Percentiles rank a stretch among this genome's conserved stretches.
phyloP scores from a whole-genome alignment of 2,113 vertebrate genomes.

The Rhegmatorhina hoffmannsi region DNA sequence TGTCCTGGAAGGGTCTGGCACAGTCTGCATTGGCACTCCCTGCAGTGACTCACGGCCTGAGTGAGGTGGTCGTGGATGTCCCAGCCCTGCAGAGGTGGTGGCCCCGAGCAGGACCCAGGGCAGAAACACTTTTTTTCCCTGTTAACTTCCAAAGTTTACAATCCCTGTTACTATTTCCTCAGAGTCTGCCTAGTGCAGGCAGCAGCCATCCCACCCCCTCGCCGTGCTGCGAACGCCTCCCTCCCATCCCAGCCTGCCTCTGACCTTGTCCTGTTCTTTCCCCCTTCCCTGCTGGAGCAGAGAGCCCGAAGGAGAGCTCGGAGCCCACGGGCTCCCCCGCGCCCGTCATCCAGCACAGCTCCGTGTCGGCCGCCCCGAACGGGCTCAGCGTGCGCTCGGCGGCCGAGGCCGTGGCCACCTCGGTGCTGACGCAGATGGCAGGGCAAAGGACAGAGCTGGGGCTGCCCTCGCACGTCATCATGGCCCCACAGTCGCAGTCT shows the following conservation, averaged over 20 bases:
- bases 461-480: constrained; percentile 82
- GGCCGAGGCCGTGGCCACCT: constrained; percentile 93
- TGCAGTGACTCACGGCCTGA: neutral
- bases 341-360: constrained; percentile 93
- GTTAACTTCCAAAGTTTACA: neutral
- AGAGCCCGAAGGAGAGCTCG: constrained; percentile 89
- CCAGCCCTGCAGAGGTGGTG: neutral
- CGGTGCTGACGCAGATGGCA: constrained; percentile 94
- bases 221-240: neutral
- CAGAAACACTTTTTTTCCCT: neutral
- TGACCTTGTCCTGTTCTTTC: neutral
- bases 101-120: neutral
- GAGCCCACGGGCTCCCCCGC: constrained; percentile 90
- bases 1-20: neutral
- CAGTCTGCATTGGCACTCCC: neutral
- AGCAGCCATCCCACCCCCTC: neutral
- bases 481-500: constrained; percentile 93
- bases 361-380: constrained; percentile 84
- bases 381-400: constrained; percentile 89
- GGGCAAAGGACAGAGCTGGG: constrained; percentile 87
- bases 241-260: neutral
- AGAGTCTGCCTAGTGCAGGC: neutral
- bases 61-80: neutral
- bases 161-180: neutral
- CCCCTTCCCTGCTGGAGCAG: constrained; percentile 39